These are phyloP conservation scores for Darevskia nairensis DNA, from an alignment of 2,797 vertebrate genomes.

Conservation along the genomic window DNA sequence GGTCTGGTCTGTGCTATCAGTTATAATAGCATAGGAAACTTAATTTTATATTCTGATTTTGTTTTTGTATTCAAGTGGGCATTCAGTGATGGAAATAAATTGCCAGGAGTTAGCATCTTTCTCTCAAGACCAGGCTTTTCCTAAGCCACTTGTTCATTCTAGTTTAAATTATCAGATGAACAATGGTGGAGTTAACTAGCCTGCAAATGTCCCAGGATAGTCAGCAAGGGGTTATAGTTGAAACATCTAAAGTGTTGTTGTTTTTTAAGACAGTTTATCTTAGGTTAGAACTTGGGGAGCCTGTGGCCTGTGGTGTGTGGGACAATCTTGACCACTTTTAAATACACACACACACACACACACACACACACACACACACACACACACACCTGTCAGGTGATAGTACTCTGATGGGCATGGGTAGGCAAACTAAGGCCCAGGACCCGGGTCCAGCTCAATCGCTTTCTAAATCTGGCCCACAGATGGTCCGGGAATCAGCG, in stretches of 20 bases:
- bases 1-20: neutral
- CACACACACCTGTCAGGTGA: no score
- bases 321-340: no score
- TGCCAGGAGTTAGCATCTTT: neutral
- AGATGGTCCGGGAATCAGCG: no score
- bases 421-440: no score
- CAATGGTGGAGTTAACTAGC: neutral
- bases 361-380: no score
- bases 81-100: neutral
- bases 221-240: neutral
- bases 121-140: neutral
- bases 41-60: neutral
- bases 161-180: neutral
- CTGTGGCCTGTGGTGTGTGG: no score
- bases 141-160: neutral
- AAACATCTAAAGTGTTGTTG: neutral
- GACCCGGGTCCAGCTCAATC: no score
- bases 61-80: neutral
- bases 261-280: neutral
- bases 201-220: neutral
- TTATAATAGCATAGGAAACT: neutral
- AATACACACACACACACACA: no score
- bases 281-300: neutral
- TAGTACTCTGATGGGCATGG: no score
- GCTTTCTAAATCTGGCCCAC: no score